Evolutionary conservation across 2,888 invertebrate genomes (phyloP).

Genomic region (Timema cristinae): DNA sequence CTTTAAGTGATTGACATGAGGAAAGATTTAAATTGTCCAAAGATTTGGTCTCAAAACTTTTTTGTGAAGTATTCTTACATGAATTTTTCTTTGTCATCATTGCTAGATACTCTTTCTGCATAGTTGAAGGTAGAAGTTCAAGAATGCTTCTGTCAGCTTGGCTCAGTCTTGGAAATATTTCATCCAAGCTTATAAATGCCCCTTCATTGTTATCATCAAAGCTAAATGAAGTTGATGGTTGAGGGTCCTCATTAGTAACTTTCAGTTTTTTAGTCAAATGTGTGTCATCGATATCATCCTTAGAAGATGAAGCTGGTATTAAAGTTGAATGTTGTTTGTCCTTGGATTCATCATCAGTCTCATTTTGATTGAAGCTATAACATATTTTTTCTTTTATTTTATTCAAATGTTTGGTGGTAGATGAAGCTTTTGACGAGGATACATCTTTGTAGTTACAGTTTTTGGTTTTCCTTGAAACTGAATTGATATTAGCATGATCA

Average conservation of each 20-base stretch:
- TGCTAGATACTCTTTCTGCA: constrained; percentile 39
- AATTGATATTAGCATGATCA: no score
- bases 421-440: no score
- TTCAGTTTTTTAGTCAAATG: neutral
- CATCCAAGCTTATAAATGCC: constrained; percentile 38
- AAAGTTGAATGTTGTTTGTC: no score
- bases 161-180: constrained; percentile 47
- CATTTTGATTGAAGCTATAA: no score
- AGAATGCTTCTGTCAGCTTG: constrained; percentile 45
- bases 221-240: neutral
- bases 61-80: neutral
- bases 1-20: neutral
- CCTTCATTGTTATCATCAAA: constrained; percentile 8
- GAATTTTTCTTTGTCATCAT: constrained; percentile 29
- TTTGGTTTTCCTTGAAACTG: no score
- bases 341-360: no score
- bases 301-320: neutral
- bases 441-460: no score
- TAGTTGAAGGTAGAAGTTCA: constrained; percentile 43
- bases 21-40: neutral
- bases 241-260: neutral
- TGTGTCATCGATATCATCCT: neutral
- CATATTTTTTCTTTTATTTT: no score
- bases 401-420: no score
- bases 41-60: neutral